Evolutionary conservation across 2,113 vertebrate genomes (phyloP).

Genomic region (Sapajus apella): DNA sequence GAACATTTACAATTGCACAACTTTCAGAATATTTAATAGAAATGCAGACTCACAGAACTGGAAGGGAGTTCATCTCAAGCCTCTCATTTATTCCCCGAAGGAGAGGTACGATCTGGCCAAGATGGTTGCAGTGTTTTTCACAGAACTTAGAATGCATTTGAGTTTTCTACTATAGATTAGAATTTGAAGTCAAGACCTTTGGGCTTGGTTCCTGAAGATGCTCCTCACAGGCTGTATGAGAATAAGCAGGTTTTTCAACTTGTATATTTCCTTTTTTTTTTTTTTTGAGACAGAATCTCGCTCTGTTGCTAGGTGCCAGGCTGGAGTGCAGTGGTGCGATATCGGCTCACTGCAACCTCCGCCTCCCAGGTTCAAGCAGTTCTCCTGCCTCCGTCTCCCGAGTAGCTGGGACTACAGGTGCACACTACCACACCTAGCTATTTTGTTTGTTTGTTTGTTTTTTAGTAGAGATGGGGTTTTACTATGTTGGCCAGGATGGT

Average conservation of each 20-base stretch:
- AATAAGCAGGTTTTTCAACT: background rate
- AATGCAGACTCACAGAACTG: conserved; percentile 5
- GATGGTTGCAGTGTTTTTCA: background rate
- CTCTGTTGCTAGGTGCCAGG: too few relatives aligned
- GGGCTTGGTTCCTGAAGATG: background rate
- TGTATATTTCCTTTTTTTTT: background rate
- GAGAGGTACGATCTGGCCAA: background rate
- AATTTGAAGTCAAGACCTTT: background rate
- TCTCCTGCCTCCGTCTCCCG: too few relatives aligned
- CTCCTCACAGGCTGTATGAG: background rate
- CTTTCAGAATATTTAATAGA: conserved; percentile 57
- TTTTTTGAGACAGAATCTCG: too few relatives aligned
- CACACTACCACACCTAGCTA: too few relatives aligned
- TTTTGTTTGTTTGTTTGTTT: too few relatives aligned
- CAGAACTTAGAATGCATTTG: background rate
- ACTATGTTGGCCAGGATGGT: too few relatives aligned
- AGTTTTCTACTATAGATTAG: background rate
- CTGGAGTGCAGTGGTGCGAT: too few relatives aligned
- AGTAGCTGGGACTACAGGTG: too few relatives aligned
- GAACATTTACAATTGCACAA: conserved; percentile 58
- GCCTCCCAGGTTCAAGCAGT: too few relatives aligned
- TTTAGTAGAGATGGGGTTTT: too few relatives aligned
- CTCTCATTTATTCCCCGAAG: background rate
- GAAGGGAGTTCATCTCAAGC: background rate
- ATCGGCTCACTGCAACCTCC: too few relatives aligned